A percentile compares a stretch with the other conserved stretches of the same genome.
phyloP scores from a whole-genome alignment of 2,888 invertebrate genomes.

The Amblyteles armatorius region DNA sequence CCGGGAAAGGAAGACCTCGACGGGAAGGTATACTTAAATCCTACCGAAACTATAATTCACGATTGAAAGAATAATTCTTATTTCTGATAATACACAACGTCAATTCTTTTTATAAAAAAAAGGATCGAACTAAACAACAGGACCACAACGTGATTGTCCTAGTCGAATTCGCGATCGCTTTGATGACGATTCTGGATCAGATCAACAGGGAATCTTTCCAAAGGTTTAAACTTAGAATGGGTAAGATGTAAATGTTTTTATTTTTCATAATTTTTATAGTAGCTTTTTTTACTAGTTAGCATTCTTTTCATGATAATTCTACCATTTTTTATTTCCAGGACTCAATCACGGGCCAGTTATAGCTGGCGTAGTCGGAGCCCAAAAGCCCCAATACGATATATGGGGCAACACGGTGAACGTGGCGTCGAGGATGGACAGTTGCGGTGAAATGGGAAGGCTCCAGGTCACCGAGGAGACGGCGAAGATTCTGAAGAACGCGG shows the following conservation, averaged over 20 bases:
- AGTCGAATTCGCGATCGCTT: constrained; percentile 97
- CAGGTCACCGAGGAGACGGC: constrained; percentile 95
- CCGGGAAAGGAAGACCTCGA: constrained; percentile 94
- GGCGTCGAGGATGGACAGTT: constrained; percentile 98
- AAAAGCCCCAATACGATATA: constrained; percentile 99
- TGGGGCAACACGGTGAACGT: constrained; percentile 99
- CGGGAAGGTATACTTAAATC: constrained; percentile 85
- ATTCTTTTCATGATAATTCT: not conserved
- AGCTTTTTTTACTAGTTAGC: not conserved
- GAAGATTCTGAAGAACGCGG: constrained; percentile 92
- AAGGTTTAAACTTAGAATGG: constrained; percentile 96
- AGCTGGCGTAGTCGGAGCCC: constrained; percentile 98
- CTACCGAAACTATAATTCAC: not conserved
- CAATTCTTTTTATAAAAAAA: constrained; percentile 59
- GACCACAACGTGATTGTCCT: constrained; percentile 95
- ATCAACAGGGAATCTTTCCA: constrained; percentile 99
- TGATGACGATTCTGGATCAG: constrained; percentile 96
- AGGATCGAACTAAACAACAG: constrained; percentile 92
- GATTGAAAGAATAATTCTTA: constrained; percentile 17
- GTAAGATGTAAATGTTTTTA: constrained; percentile 85
- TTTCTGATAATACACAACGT: not conserved
- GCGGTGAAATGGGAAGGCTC: constrained; percentile 94
- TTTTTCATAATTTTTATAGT: not conserved
- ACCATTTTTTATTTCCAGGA: constrained; percentile 86
- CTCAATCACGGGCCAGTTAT: constrained; percentile 96